Conservation (phyloP, 2,113 vertebrate species). For the Bujurquina vittata region DNA sequence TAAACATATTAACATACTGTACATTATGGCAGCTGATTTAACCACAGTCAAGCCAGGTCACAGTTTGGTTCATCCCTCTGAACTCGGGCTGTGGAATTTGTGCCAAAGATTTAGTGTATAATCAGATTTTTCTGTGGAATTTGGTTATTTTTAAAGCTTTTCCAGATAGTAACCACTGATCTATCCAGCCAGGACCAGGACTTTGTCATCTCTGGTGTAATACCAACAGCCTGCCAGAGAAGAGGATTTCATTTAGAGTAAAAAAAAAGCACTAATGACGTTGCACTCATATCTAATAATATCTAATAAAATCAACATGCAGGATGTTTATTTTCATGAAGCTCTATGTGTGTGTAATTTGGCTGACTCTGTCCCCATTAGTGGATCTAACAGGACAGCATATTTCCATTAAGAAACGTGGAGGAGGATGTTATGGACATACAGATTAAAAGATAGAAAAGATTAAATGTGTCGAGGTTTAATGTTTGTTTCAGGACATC, state of each 20-base stretch:
- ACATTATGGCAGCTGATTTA: background rate
- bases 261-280: constrained; percentile 5
- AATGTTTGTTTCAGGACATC: too few relatives aligned
- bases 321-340: background rate
- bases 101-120: constrained; percentile 14
- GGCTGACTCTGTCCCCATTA: background rate
- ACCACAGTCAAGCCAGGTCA: background rate
- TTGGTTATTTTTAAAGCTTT: constrained; percentile 21
- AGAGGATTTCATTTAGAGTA: constrained; percentile 20
- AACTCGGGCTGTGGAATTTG: background rate
- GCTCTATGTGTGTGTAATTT: background rate
- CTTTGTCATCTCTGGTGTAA: background rate
- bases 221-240: constrained; percentile 22
- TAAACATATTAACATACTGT: constrained; percentile 1
- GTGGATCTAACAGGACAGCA: background rate
- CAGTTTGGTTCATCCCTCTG: background rate
- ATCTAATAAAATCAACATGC: constrained; percentile 26
- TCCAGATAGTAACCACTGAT: background rate
- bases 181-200: background rate
- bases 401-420: too few relatives aligned
- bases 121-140: constrained; percentile 43
- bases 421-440: too few relatives aligned
- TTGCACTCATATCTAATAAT: constrained; percentile 32
- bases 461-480: too few relatives aligned
- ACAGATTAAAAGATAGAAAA: too few relatives aligned